These are phyloP conservation scores for Mormyrus lacerda DNA, from an alignment of 2,113 vertebrate species.

Conservation along the genomic window DNA sequence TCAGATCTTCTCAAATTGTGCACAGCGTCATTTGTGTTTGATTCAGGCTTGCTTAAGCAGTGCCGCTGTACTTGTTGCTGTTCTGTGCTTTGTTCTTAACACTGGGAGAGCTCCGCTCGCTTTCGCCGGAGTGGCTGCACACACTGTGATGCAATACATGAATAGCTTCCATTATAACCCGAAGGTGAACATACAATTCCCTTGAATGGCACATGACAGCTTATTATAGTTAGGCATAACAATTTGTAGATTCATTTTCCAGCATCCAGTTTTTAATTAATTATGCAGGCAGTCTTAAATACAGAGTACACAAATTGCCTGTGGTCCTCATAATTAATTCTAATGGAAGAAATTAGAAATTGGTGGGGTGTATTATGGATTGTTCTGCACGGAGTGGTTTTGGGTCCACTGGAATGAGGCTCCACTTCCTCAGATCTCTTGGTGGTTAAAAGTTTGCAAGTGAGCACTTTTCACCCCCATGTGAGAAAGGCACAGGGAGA, in stretches of 20 bases:
- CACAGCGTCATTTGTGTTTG: neutral
- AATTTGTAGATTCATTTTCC: slow-evolving; percentile 76
- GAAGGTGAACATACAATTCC: slow-evolving; percentile 66
- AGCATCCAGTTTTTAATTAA: slow-evolving; percentile 83
- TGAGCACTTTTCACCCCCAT: neutral
- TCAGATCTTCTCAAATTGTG: neutral
- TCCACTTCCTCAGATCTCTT: slow-evolving; percentile 62
- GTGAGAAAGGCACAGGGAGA: neutral
- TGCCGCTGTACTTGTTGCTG: neutral
- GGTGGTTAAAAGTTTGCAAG: slow-evolving; percentile 9
- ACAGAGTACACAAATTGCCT: slow-evolving; percentile 71
- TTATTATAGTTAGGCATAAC: slow-evolving; percentile 69
- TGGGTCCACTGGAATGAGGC: slow-evolving; percentile 62
- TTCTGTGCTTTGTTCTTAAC: neutral
- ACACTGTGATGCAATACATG: neutral
- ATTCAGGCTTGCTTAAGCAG: neutral
- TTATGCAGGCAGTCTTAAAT: slow-evolving; percentile 74
- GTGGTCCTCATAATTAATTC: slow-evolving; percentile 74
- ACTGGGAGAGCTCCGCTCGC: neutral
- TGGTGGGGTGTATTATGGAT: slow-evolving; percentile 67
- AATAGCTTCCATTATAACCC: slow-evolving; percentile 39
- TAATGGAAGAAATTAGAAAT: slow-evolving; percentile 72
- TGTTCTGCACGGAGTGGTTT: slow-evolving; percentile 60
- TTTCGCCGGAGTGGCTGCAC: slow-evolving; percentile 1
- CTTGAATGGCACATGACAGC: slow-evolving; percentile 66